Evolutionary conservation across 1,140 invertebrate genomes (phyloP).

Genomic region (Heliconius melpomene): DNA sequence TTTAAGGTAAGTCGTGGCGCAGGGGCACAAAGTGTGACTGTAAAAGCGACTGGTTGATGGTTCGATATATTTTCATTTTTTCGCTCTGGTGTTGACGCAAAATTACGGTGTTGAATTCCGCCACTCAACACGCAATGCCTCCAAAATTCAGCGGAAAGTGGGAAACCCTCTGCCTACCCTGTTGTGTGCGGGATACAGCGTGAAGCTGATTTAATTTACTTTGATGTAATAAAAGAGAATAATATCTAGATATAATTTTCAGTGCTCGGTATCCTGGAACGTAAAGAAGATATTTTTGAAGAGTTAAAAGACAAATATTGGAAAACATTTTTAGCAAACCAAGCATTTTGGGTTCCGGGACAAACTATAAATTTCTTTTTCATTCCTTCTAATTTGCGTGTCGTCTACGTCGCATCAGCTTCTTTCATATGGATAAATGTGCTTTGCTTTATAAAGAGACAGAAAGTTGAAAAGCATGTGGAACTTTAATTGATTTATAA

Average conservation of each 20-base stretch:
- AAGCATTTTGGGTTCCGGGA: conserved; percentile 89
- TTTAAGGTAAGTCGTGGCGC: too few relatives aligned
- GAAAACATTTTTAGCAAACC: conserved; percentile 87
- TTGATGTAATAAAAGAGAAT: background rate
- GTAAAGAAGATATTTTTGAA: conserved; percentile 84
- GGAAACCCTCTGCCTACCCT: too few relatives aligned
- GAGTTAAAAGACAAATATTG: conserved; percentile 88
- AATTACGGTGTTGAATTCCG: background rate
- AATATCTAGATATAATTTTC: conserved; percentile 44
- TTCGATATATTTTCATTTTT: too few relatives aligned
- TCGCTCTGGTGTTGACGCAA: too few relatives aligned
- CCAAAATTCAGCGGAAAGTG: too few relatives aligned
- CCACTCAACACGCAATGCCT: background rate
- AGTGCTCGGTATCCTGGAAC: conserved; percentile 89
- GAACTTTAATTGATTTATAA: conserved; percentile 1
- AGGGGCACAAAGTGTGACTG: too few relatives aligned
- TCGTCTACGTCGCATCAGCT: conserved; percentile 87
- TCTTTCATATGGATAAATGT: conserved; percentile 90
- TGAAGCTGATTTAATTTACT: background rate
- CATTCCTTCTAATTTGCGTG: conserved; percentile 84
- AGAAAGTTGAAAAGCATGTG: conserved; percentile 57
- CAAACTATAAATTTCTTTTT: conserved; percentile 88
- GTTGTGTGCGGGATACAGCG: too few relatives aligned
- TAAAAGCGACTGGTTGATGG: too few relatives aligned
- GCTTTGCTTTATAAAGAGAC: conserved; percentile 87